These are phyloP conservation scores for Hyperopisus bebe DNA, from an alignment of 2,113 vertebrate species.

Conservation along the genomic window DNA sequence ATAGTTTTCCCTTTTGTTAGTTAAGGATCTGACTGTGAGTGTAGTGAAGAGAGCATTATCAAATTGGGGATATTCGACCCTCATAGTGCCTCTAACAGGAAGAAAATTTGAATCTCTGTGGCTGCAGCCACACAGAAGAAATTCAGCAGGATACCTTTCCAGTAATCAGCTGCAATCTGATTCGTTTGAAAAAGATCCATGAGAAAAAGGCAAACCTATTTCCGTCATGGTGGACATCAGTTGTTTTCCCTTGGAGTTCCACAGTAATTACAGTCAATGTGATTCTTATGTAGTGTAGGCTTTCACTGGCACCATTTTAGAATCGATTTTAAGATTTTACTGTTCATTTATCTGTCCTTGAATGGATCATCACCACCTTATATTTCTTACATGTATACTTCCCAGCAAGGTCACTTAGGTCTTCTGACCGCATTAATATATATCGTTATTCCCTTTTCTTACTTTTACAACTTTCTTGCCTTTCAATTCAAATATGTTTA, in stretches of 20 bases:
- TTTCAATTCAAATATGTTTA: not conserved
- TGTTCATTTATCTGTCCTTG: not conserved
- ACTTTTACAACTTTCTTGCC: not conserved
- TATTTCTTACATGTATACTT: not conserved
- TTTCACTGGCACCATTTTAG: not conserved
- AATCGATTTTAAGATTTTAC: not conserved
- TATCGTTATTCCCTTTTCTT: not conserved
- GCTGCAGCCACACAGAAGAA: not conserved
- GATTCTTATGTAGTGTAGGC: not conserved
- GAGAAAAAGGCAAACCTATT: not conserved
- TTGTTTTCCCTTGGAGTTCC: not conserved
- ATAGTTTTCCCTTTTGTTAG: not conserved
- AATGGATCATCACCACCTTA: not conserved
- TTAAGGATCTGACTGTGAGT: not conserved
- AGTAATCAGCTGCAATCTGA: not conserved
- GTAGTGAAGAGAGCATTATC: not conserved
- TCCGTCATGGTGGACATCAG: not conserved
- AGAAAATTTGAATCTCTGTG: not conserved
- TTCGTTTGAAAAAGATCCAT: not conserved
- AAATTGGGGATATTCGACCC: conserved; percentile 12
- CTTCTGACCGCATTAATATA: not conserved
- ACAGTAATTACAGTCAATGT: not conserved
- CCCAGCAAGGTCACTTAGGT: not conserved
- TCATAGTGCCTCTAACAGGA: not conserved
- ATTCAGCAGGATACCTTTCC: not conserved